phyloP scores from a whole-genome alignment of 2,113 vertebrate species.

The Rutilus rutilus region DNA sequence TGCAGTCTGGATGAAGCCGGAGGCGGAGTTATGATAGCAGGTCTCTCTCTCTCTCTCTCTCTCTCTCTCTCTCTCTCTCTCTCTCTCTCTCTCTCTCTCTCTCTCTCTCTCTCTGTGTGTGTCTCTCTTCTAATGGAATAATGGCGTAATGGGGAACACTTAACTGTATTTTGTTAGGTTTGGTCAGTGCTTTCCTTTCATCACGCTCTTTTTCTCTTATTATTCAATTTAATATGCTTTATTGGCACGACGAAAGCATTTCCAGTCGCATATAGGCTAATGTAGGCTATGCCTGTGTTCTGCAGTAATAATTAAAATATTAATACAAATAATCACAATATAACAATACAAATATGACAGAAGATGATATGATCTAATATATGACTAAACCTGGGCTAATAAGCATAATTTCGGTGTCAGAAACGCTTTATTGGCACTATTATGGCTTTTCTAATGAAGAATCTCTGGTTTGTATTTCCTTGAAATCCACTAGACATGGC shows the following conservation, averaged over 20 bases:
- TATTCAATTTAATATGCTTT: background rate
- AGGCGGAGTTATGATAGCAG: constrained; percentile 6
- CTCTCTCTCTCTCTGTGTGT: constrained; percentile 12
- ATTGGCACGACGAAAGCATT: background rate
- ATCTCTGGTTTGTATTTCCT: constrained; percentile 19
- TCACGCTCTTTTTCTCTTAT: background rate
- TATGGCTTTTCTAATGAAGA: background rate
- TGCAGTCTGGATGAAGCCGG: constrained; percentile 33
- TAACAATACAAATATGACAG: background rate
- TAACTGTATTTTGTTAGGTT: constrained; percentile 9
- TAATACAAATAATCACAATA: background rate
- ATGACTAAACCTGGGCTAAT: background rate
- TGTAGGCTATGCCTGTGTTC: background rate
- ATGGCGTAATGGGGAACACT: constrained; percentile 9
- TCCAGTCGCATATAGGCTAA: background rate
- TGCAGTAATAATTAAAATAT: background rate
- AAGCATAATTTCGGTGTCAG: no score
- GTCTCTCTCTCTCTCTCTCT: background rate
- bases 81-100: constrained; percentile 24
- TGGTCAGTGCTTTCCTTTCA: constrained; percentile 5
- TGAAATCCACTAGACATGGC: background rate
- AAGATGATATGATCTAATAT: no score
- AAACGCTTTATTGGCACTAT: background rate
- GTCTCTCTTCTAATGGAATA: constrained; percentile 24
- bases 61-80: constrained; percentile 13